Evolutionary conservation across 2,113 vertebrate genomes (phyloP).

Genomic region (Plecturocebus donacophilus): DNA sequence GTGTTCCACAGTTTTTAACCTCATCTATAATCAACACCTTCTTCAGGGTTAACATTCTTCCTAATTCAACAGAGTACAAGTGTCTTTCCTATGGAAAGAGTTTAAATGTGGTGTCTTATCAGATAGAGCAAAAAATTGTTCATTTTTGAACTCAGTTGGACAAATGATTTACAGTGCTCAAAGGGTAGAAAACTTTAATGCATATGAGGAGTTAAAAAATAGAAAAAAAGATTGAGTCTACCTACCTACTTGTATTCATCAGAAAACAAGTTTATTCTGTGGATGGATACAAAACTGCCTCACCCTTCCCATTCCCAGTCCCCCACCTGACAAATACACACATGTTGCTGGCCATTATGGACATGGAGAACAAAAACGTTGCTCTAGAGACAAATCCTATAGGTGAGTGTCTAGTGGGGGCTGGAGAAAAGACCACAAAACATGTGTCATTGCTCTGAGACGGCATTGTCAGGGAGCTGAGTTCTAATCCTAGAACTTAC

Average conservation of each 20-base stretch:
- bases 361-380: not conserved
- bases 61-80: not conserved
- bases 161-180: not conserved
- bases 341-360: not conserved
- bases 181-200: not conserved
- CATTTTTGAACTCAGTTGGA: not conserved
- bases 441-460: rapidly evolving
- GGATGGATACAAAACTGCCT: not conserved
- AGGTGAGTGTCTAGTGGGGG: not conserved
- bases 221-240: not conserved
- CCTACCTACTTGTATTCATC: not conserved
- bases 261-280: not conserved
- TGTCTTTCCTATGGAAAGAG: not conserved
- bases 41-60: not conserved
- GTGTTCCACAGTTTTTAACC: not conserved
- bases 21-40: not conserved
- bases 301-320: not conserved
- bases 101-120: not conserved
- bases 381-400: not conserved
- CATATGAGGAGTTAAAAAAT: not conserved
- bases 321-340: not conserved
- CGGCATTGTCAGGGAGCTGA: not conserved
- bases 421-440: not conserved
- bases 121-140: not conserved
- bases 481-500: not conserved